Evolutionary conservation across 2,888 invertebrate genomes (phyloP).

Genomic region (Aproaerema taeniolella): DNA sequence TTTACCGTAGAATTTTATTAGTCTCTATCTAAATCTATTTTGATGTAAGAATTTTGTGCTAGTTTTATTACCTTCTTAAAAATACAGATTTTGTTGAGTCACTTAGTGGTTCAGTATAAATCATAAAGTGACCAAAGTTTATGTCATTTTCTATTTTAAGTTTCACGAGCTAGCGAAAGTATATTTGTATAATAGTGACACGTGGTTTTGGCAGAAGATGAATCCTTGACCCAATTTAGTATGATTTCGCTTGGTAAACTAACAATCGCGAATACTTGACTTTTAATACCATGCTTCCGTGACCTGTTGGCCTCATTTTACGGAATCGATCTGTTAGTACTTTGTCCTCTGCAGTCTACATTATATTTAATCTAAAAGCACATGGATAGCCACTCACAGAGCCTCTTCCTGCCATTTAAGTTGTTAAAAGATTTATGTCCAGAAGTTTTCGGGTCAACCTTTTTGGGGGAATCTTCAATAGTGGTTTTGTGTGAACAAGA

Average conservation of each 20-base stretch:
- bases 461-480: slow-evolving; percentile 7
- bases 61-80: slow-evolving; percentile 6
- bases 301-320: slow-evolving; percentile 51
- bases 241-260: slow-evolving; percentile 22
- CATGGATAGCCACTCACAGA: slow-evolving; percentile 6
- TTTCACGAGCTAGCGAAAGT: too few species aligned
- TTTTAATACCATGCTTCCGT: slow-evolving; percentile 26
- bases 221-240: slow-evolving; percentile 27
- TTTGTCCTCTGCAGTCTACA: slow-evolving; percentile 27
- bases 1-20: slow-evolving; percentile 35
- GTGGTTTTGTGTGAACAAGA: slow-evolving; percentile 6
- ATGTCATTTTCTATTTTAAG: too few species aligned
- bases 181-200: too few species aligned
- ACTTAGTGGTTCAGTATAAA: too few species aligned
- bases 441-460: slow-evolving; percentile 6
- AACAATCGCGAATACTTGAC: slow-evolving; percentile 18
- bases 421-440: slow-evolving; percentile 1
- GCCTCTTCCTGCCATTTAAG: slow-evolving; percentile 7
- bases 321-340: slow-evolving; percentile 45
- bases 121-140: too few species aligned
- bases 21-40: slow-evolving; percentile 31
- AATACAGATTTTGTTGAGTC: too few species aligned
- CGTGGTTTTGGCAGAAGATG: too few species aligned
- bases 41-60: slow-evolving; percentile 26
- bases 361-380: slow-evolving; percentile 15